Percentiles rank a stretch among this genome's conserved stretches.
phyloP scores from a whole-genome alignment of 2,113 vertebrate species.

The Vimba vimba region DNA sequence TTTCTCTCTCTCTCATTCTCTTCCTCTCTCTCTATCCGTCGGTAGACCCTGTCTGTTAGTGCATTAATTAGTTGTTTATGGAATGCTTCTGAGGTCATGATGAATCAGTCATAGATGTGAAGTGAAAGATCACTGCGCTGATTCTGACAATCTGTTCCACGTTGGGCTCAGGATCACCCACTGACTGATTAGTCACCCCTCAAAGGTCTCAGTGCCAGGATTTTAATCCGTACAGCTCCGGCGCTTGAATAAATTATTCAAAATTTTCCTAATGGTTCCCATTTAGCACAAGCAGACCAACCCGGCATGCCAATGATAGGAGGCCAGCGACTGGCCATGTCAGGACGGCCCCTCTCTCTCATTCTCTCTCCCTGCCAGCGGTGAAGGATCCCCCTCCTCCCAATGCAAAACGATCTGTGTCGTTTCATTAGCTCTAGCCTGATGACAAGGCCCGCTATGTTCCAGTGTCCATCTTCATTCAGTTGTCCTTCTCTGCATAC shows the following conservation, averaged over 20 bases:
- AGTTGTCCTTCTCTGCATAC: slow-evolving; percentile 81
- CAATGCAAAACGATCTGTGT: slow-evolving; percentile 60
- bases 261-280: slow-evolving; percentile 73
- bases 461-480: slow-evolving; percentile 91
- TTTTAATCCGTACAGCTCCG: slow-evolving; percentile 70
- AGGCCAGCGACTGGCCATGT: slow-evolving; percentile 36
- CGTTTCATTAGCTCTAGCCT: slow-evolving; percentile 71
- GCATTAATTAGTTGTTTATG: slow-evolving; percentile 78
- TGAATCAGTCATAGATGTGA: slow-evolving; percentile 69
- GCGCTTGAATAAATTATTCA: slow-evolving; percentile 72
- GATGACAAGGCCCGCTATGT: slow-evolving; percentile 81
- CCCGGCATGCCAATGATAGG: slow-evolving; percentile 67
- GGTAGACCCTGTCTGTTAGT: slow-evolving; percentile 65
- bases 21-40: slow-evolving; percentile 54
- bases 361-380: slow-evolving; percentile 22
- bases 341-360: slow-evolving; percentile 47
- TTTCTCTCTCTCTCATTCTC: slow-evolving; percentile 51
- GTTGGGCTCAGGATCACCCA: slow-evolving; percentile 61
- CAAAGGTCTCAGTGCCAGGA: slow-evolving; percentile 59
- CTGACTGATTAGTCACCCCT: slow-evolving; percentile 69
- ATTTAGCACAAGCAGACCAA: slow-evolving; percentile 66
- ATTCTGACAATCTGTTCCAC: slow-evolving; percentile 70
- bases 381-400: slow-evolving; percentile 60
- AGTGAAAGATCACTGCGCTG: slow-evolving; percentile 41
- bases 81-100: slow-evolving; percentile 69